Conservation (phyloP, 2,113 vertebrate species). For the Climacteris rufus region DNA sequence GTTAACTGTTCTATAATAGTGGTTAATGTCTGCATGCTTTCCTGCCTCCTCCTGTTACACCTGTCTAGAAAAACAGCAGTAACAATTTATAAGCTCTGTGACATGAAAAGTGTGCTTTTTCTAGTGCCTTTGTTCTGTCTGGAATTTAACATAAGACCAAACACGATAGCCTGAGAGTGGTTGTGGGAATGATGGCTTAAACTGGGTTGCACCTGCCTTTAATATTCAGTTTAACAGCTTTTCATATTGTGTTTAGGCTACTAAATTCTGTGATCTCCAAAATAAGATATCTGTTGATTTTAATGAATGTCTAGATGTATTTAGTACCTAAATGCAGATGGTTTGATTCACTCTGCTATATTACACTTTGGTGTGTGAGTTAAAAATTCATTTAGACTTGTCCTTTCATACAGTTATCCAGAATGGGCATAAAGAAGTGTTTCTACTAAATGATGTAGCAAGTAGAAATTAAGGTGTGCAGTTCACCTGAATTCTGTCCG, state of each 20-base stretch:
- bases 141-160: not conserved
- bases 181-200: not conserved
- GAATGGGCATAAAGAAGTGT: not conserved
- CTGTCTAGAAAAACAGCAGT: not conserved
- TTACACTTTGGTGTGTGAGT: not conserved
- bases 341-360: not conserved
- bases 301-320: not conserved
- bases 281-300: not conserved
- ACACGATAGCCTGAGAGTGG: not conserved
- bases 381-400: not conserved
- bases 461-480: not conserved
- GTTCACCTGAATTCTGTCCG: not conserved
- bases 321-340: not conserved
- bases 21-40: not conserved
- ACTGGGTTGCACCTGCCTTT: not conserved
- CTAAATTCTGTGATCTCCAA: not conserved
- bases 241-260: not conserved
- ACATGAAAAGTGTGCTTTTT: not conserved
- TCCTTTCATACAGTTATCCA: not conserved
- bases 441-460: not conserved
- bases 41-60: not conserved
- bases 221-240: not conserved
- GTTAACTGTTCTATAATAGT: not conserved
- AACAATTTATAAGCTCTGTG: not conserved
- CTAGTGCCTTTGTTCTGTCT: not conserved